Percentiles rank a stretch among this genome's conserved stretches.
Conservation (phyloP, 2,888 invertebrate genomes). For the Exephanes ischioxanthus region DNA sequence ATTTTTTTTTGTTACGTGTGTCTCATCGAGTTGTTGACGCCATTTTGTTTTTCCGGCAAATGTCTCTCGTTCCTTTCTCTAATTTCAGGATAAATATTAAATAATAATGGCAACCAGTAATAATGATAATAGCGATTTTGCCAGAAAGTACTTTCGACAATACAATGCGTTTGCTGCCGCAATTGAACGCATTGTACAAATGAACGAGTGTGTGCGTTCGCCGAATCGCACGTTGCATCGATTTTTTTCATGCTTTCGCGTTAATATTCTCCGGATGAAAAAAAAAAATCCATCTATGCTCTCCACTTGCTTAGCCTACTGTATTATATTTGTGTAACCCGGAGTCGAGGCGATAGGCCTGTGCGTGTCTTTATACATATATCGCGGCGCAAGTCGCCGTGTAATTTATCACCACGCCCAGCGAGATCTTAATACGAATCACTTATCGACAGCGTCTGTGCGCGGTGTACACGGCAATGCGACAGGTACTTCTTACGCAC, state of each 20-base stretch:
- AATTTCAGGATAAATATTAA: background rate
- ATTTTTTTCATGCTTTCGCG: slow-evolving; percentile 49
- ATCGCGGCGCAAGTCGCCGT: slow-evolving; percentile 71
- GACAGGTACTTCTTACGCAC: slow-evolving; percentile 24
- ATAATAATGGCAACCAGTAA: background rate
- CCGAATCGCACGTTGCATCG: slow-evolving; percentile 24
- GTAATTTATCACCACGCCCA: slow-evolving; percentile 80
- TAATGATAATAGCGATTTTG: background rate
- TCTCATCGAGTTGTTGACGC: too few relatives aligned
- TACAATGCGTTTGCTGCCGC: slow-evolving; percentile 14
- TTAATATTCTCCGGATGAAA: slow-evolving; percentile 27
- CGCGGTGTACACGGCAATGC: slow-evolving; percentile 9
- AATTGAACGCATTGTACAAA: slow-evolving; percentile 8
- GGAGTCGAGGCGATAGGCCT: background rate
- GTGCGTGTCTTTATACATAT: slow-evolving; percentile 44
- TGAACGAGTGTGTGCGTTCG: background rate
- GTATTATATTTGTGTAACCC: slow-evolving; percentile 54
- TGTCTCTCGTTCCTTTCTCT: too few relatives aligned
- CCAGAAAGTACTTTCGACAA: background rate
- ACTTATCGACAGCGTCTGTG: slow-evolving; percentile 73
- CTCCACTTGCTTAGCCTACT: slow-evolving; percentile 3
- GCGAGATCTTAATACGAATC: slow-evolving; percentile 81
- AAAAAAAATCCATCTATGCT: background rate
- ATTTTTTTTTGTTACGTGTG: too few relatives aligned
- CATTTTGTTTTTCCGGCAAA: too few relatives aligned